Percentiles rank a stretch among this genome's conserved stretches.
Evolutionary conservation across 1,140 invertebrate species (phyloP).

Genomic region (Aphis gossypii): DNA sequence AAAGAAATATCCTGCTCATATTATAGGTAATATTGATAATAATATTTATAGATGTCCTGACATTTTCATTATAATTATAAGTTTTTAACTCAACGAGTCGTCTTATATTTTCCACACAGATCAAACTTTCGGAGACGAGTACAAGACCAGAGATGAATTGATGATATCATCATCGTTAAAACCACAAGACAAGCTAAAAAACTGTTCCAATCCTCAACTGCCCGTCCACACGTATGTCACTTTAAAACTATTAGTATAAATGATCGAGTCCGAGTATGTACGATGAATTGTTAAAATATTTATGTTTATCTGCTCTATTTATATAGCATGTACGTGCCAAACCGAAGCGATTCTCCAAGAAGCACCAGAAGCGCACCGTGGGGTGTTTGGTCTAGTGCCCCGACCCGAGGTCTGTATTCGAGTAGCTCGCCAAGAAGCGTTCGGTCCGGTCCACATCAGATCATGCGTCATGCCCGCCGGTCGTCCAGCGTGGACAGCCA

Average conservation of each 20-base stretch:
- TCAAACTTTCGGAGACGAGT: slow-evolving; percentile 16
- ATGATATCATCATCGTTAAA: slow-evolving; percentile 30
- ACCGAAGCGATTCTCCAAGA: slow-evolving; percentile 72
- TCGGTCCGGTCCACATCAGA: slow-evolving; percentile 55
- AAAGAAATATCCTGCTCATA: too few species aligned
- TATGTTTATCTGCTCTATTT: neutral
- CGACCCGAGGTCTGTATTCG: slow-evolving; percentile 75
- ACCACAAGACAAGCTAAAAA: slow-evolving; percentile 37
- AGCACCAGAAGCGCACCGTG: slow-evolving; percentile 87
- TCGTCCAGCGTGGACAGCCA: slow-evolving; percentile 78
- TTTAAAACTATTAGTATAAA: neutral
- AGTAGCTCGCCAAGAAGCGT: slow-evolving; percentile 66
- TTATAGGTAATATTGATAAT: neutral
- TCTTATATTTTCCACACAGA: neutral
- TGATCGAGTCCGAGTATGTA: neutral
- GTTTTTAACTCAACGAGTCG: neutral
- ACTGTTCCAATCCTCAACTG: slow-evolving; percentile 59
- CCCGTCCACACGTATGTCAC: slow-evolving; percentile 35
- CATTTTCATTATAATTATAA: neutral
- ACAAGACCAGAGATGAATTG: slow-evolving; percentile 23
- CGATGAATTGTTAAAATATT: neutral
- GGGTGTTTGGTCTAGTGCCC: slow-evolving; percentile 66
- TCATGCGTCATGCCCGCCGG: slow-evolving; percentile 63
- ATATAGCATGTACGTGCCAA: slow-evolving; percentile 27
- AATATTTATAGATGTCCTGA: neutral